Base-by-base conservation (phyloP, 2,888 invertebrate species). In the Chromoteleia sp. region DNA sequence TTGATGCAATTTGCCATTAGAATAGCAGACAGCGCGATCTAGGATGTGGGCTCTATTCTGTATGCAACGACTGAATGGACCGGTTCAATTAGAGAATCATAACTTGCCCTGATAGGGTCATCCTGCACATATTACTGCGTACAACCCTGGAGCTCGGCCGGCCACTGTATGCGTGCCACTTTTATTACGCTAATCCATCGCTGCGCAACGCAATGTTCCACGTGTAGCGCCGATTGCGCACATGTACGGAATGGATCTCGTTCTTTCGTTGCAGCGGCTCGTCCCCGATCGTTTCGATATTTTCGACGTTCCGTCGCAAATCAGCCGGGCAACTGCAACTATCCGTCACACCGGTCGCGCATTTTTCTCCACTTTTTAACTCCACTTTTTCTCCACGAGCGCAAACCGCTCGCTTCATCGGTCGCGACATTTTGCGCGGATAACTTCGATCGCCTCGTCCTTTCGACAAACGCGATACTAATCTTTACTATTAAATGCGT, bases 1-100 rank as follows among this genome's bases (percentile, higher is more conserved):
- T 89, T 88, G 89, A 89, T 88, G 88, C 87, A 89, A 89, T 89
- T 89, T 87, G 88, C 88, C 88, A 88, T 89, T 88, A 88, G 89
- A 89, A 88, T 86, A 86, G 85, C 88, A 85, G 71, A 83, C 86
- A 83, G 85, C 82, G 84, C 84, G 85, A 85, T 85, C 87, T 88
- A 88, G 87, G 87, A 88, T 87, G 88, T 87, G 87, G 87, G 87
- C 86, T 87, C 88, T 85, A 87, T 89, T 88, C 87, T 85, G 87
- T 85, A 86, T 86, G 89, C 86, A 78, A 58, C 85, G 85, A 85
- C 88, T 89, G 89, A 90, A 89, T 89, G 86, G 88, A 85, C 86
- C 88, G 88, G 86, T 88, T 90, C 90, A 90, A 90, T 90, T 90
- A 90, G 89, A 88, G 89, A 90, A 90, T 90, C 90, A 87, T 89